Evolutionary conservation across 2,797 vertebrate genomes (phyloP).

Genomic region (Acanthurus tractus): DNA sequence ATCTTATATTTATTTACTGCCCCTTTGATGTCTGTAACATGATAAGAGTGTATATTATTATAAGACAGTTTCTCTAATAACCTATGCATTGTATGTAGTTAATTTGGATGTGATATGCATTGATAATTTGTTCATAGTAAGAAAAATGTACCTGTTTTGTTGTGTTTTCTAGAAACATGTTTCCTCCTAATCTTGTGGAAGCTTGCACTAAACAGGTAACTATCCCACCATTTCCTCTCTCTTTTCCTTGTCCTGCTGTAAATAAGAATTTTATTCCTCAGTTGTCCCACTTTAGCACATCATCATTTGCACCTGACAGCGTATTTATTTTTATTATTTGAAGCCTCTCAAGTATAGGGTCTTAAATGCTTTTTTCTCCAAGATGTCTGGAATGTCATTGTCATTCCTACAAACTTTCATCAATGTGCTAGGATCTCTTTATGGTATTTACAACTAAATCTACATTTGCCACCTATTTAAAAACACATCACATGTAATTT

Average conservation of each 20-base stretch:
- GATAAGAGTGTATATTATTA: background rate
- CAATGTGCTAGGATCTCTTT: background rate
- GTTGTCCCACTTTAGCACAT: background rate
- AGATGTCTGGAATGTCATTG: background rate
- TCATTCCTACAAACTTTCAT: background rate
- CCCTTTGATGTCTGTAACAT: background rate
- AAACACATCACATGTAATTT: background rate
- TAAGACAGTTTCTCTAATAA: background rate
- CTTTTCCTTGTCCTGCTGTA: background rate
- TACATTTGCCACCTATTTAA: background rate
- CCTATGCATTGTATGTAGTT: background rate
- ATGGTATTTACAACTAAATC: background rate
- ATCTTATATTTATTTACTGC: background rate
- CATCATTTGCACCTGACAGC: background rate
- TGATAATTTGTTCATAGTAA: background rate
- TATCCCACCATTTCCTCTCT: background rate
- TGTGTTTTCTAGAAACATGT: slow-evolving; percentile 93
- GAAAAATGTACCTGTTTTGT: slow-evolving; percentile 14
- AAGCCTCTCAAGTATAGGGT: background rate
- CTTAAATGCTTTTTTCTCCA: background rate
- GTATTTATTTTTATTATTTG: background rate
- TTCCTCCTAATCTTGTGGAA: slow-evolving; percentile 97
- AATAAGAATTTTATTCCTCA: slow-evolving; percentile 5
- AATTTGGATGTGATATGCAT: background rate
- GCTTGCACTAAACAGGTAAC: slow-evolving; percentile 98